phyloP scores from a whole-genome alignment of 2,113 vertebrate genomes.

The Pluvialis apricaria region DNA sequence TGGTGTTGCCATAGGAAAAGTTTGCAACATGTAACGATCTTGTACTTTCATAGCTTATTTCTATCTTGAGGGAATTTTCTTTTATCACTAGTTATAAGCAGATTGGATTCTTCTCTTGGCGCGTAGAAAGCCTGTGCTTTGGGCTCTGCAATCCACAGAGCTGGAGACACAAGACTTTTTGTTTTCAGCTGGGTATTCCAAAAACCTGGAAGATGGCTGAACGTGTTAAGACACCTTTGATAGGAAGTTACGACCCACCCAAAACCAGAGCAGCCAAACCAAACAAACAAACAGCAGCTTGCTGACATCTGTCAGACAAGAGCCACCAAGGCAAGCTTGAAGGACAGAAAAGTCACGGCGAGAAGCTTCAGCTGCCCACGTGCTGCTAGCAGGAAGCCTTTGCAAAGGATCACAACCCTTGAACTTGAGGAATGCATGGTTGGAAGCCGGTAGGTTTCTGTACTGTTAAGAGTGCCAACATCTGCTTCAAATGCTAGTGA shows the following conservation, averaged over 20 bases:
- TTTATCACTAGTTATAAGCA: neutral
- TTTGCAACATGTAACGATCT: neutral
- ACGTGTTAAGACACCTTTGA: conserved; percentile 49
- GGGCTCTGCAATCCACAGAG: conserved; percentile 22
- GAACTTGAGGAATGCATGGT: fast-evolving
- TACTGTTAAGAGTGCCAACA: neutral
- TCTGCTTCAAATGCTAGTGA: neutral
- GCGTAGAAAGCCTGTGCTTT: neutral
- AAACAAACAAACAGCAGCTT: conserved; percentile 19
- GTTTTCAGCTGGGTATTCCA: conserved; percentile 52
- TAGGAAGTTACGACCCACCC: conserved; percentile 26
- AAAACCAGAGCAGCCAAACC: conserved; percentile 16
- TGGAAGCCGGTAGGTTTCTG: neutral
- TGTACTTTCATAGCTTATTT: neutral
- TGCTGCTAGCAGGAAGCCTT: neutral
- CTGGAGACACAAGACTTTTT: conserved; percentile 51
- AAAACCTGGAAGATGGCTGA: conserved; percentile 54
- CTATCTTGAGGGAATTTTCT: conserved; percentile 20
- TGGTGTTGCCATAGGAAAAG: neutral
- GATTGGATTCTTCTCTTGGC: neutral
- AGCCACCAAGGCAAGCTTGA: neutral
- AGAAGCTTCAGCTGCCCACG: neutral
- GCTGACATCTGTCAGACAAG: neutral
- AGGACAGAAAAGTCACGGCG: neutral
- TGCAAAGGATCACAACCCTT: neutral